Evolutionary conservation across 2,113 vertebrate species (phyloP), one percentile per base, ranked within the genome.

Genomic region (Globicephala melas): DNA sequence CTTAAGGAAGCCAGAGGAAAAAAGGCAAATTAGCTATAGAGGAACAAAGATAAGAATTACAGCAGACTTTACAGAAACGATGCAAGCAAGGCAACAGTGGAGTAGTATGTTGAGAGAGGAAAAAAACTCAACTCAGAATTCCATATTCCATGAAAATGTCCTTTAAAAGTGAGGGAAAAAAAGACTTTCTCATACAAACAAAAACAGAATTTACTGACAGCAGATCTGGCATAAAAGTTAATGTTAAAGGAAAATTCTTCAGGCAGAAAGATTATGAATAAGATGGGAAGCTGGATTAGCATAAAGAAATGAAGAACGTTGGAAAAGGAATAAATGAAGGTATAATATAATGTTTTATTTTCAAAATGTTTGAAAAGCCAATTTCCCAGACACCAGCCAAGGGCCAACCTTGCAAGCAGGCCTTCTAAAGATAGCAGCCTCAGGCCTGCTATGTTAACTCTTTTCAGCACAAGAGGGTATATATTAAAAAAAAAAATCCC

Each of bases 321-420:
- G 36, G n/a, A 58, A 93, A 98, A 92, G 17, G 28, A 95, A 95
- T 73, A 94, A 94, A 96, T 91, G 9, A 93, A 89, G 21, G 41
- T 26, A 91, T 28, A 85, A 76, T 93, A 70, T 63, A 82, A 84
- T 76, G 67, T 94, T 94, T 89, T 62, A 58, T 85, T 85, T 90
- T 87, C 63, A 31, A 82, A 58, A 97, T 58, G 47, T 74, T 79
- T 96, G 70, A 97, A 91, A 96, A 92, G n/a, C 41, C 50, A 96
- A 83, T 96, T 95, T 97, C 65, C 62, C 41, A 97, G 60, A 60
- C 15, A 86, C 50, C 31, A 89, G 6, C 26, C 73, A 96, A 53
- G 33, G 82, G 65, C 18, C 73, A 93, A 73, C 77, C 73, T 62
- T 94, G 20, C 1, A 81, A 93, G 21, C 23, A 82, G 21, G 21